These are phyloP conservation scores for Tribolium madens DNA, from an alignment of 1,140 invertebrate genomes.

Conservation along the genomic window DNA sequence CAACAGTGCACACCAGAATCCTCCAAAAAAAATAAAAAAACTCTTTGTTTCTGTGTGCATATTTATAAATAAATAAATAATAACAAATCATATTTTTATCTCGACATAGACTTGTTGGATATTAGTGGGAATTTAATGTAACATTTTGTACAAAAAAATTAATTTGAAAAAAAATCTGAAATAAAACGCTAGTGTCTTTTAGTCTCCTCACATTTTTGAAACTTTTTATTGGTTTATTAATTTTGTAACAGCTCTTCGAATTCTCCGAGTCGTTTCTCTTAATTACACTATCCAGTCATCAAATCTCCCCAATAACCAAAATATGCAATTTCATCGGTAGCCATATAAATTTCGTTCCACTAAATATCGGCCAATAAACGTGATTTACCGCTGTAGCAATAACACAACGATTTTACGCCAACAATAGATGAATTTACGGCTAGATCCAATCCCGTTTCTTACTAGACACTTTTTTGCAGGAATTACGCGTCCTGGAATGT, in stretches of 20 bases:
- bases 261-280: background rate
- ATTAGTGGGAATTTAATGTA: too few species aligned
- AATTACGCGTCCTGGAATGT: constrained; percentile 77
- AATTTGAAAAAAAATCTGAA: too few species aligned
- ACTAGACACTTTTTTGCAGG: constrained; percentile 66
- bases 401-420: background rate
- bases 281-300: background rate
- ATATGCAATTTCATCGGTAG: background rate
- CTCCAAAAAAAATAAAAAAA: background rate
- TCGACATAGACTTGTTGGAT: too few species aligned
- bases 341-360: background rate
- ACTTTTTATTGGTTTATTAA: too few species aligned
- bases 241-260: too few species aligned
- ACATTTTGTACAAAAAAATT: too few species aligned
- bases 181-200: too few species aligned
- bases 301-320: background rate
- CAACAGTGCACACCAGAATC: too few species aligned
- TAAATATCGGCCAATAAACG: background rate
- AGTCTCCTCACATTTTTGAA: too few species aligned
- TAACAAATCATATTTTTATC: too few species aligned
- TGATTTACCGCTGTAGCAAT: background rate
- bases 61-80: too few species aligned
- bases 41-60: background rate
- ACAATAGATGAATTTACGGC: background rate
- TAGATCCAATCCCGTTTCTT: background rate